Evolutionary conservation across 2,113 vertebrate species (phyloP).

Genomic region (Isichthys henryi): DNA sequence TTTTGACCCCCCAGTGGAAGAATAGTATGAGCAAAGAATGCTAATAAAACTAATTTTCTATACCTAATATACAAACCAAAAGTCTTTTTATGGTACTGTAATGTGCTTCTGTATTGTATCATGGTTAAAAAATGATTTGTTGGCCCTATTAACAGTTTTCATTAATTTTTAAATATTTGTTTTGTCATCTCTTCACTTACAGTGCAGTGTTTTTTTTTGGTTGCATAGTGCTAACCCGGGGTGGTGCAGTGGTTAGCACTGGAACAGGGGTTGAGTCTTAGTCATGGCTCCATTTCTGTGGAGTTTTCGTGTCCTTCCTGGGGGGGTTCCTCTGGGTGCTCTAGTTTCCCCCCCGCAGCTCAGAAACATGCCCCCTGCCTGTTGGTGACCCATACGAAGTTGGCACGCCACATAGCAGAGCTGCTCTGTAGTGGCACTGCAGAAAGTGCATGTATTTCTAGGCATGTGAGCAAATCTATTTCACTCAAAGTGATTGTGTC

Average conservation of each 20-base stretch:
- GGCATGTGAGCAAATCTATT: background rate
- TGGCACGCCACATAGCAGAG: background rate
- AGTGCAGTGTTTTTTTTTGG: background rate
- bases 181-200: background rate
- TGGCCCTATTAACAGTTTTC: background rate
- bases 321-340: background rate
- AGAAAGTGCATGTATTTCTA: background rate
- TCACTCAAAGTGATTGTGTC: background rate
- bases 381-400: background rate
- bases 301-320: background rate
- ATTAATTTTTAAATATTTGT: background rate
- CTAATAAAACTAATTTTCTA: background rate
- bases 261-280: background rate
- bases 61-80: background rate
- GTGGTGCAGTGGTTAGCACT: too few species aligned
- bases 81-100: background rate
- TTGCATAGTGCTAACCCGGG: background rate
- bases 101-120: background rate
- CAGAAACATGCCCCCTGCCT: background rate
- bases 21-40: background rate
- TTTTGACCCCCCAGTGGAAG: background rate
- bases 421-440: background rate
- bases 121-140: background rate
- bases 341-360: too few species aligned
- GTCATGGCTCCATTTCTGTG: background rate